These are phyloP conservation scores for Neoitamus cyanurus DNA, from an alignment of 2,888 invertebrate genomes.

Conservation along the genomic window DNA sequence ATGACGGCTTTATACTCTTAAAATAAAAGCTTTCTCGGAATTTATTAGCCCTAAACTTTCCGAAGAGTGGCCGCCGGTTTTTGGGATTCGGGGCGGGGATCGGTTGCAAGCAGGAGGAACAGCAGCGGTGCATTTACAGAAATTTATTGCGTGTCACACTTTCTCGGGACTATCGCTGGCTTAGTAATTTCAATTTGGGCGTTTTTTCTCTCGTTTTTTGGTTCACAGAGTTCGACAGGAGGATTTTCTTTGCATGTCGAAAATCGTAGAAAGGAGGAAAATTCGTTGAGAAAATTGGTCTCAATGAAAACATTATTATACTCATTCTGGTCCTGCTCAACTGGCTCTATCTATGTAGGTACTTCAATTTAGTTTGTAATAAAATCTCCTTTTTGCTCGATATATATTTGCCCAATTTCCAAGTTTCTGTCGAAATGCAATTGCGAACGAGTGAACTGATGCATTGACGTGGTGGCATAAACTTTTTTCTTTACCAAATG, in stretches of 20 bases:
- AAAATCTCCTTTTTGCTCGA: too few species aligned
- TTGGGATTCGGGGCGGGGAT: not conserved
- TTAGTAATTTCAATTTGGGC: not conserved
- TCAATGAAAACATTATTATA: not conserved
- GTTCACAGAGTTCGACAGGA: not conserved
- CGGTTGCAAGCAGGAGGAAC: not conserved
- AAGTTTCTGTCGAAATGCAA: too few species aligned
- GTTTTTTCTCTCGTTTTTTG: not conserved
- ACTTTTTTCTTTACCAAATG: too few species aligned
- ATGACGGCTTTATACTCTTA: conserved; percentile 32
- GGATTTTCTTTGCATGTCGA: not conserved
- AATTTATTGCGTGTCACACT: not conserved
- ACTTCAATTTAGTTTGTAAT: too few species aligned
- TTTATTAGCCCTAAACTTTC: conserved; percentile 25
- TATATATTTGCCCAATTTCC: too few species aligned
- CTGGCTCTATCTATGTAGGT: too few species aligned
- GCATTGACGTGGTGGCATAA: too few species aligned
- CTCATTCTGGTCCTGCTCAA: too few species aligned
- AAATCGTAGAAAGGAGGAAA: not conserved
- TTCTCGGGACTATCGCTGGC: not conserved
- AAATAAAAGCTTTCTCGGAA: conserved; percentile 18
- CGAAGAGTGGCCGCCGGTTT: not conserved
- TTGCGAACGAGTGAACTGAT: too few species aligned
- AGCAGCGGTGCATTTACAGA: not conserved
- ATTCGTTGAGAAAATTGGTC: not conserved